Base-by-base conservation (phyloP, 1,140 invertebrate genomes). In the Dinothrombium tinctorium region DNA sequence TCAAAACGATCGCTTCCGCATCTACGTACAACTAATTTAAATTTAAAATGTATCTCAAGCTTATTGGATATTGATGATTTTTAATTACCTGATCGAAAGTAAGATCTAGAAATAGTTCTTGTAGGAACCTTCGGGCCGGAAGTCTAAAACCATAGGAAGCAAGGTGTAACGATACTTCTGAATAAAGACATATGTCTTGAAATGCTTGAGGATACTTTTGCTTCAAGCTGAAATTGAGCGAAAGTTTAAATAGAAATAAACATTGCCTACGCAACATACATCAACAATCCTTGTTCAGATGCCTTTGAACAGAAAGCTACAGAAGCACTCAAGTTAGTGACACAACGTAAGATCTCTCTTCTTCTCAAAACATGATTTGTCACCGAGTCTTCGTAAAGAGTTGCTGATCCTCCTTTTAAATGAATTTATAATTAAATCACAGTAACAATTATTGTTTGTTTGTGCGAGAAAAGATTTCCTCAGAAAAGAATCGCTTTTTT, bases 31-130 rank as follows among this genome's bases (percentile, higher is more conserved):
- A 28, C 26, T 28, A 28, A n/a, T 8, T 8, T 28, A 28, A 28
- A 8, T 28, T 28, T 8, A 28, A 28, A 28, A 28, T 8, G 7
- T 28, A 28, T 7, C n/a, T 8, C 7, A n/a, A 28, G 7, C n/a
- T 28, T 28, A 28, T 28, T 8, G n/a, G 26, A n/a, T 28, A 28
- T 7, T 8, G 26, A 28, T 8, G 7, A 23, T 35, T 22, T 11
- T 1, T 0, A 24, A 40, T 51, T 57, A 69, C 67, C 56, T 66
- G 59, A 37, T 74, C 71, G 52, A 83, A 84, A 50, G 68, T 66
- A 17, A 81, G 60, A 54, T 94, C 86, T 24, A 86, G 65, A 59
- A 95, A 95, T 5, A 95, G 61, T 60, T 95, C 87, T 57, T 95
- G 86, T 14, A 94, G 60, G 58, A 94, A 86, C 47, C 83, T 68